Evolutionary conservation across 2,888 invertebrate genomes (phyloP).

Genomic region (Thera britannica): DNA sequence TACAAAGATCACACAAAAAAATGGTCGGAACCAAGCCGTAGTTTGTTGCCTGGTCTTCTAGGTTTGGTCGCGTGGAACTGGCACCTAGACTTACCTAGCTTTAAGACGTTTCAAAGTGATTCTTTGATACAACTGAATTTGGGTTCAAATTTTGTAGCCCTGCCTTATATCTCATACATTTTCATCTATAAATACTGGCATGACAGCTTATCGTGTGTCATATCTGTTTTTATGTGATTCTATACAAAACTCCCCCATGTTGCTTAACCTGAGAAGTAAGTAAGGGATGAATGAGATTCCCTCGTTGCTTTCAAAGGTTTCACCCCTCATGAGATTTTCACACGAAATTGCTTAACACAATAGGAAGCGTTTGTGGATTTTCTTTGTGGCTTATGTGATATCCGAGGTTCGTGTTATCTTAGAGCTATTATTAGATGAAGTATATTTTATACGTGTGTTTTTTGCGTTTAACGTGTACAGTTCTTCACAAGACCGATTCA

Average conservation of each 20-base stretch:
- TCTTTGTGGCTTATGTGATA: constrained; percentile 43
- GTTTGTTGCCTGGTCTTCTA: too few relatives aligned
- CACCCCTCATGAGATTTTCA: constrained; percentile 59
- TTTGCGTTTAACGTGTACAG: too few relatives aligned
- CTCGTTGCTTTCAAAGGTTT: constrained; percentile 58
- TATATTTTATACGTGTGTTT: neutral
- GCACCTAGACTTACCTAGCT: too few relatives aligned
- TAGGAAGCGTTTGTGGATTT: constrained; percentile 50
- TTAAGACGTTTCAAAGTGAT: too few relatives aligned
- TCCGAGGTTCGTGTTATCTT: constrained; percentile 27
- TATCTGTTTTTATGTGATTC: constrained; percentile 30
- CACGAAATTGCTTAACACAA: constrained; percentile 60
- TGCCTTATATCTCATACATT: too few relatives aligned
- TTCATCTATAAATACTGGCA: neutral
- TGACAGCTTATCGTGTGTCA: constrained; percentile 31
- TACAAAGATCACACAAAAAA: too few relatives aligned
- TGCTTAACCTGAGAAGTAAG: constrained; percentile 56
- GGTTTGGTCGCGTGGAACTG: too few relatives aligned
- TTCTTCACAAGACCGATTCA: too few relatives aligned
- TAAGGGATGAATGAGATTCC: constrained; percentile 64
- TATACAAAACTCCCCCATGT: constrained; percentile 38
- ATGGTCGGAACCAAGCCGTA: too few relatives aligned
- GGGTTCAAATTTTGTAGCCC: too few relatives aligned
- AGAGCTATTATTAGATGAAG: neutral
- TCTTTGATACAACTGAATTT: too few relatives aligned